A percentile compares a stretch with the other conserved stretches of the same genome.
Evolutionary conservation across 2,888 invertebrate genomes (phyloP).

Genomic region (Graphium colonna): DNA sequence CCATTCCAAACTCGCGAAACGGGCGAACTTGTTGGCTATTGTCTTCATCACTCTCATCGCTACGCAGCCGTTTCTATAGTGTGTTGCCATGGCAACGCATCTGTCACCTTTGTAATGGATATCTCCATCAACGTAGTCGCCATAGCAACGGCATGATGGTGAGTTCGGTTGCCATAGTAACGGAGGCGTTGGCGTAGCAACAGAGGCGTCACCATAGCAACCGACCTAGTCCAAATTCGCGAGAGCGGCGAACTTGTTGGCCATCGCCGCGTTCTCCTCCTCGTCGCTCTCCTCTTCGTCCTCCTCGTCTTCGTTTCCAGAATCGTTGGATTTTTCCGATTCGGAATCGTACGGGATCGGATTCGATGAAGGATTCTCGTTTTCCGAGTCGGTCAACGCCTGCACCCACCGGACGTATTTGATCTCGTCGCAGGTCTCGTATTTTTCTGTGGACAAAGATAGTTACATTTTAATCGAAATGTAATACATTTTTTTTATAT

Average conservation of each 20-base stretch:
- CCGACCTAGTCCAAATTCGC: not conserved
- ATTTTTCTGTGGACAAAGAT: conserved; percentile 80
- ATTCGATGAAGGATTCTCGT: conserved; percentile 29
- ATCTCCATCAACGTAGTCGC: not conserved
- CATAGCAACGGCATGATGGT: not conserved
- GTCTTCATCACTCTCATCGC: not conserved
- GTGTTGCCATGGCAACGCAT: not conserved
- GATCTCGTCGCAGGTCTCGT: conserved; percentile 81
- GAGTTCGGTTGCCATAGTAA: not conserved
- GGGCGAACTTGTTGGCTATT: not conserved
- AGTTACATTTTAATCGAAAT: no score
- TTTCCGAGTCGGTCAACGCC: conserved; percentile 59
- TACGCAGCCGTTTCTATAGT: not conserved
- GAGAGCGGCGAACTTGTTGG: not conserved
- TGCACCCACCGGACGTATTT: conserved; percentile 85
- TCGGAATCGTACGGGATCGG: conserved; percentile 25
- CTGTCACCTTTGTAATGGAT: not conserved
- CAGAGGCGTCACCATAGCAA: no score
- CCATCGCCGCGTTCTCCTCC: not conserved
- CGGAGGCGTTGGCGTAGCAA: no score
- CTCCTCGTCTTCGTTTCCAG: conserved; percentile 28
- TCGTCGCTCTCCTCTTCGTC: conserved; percentile 30
- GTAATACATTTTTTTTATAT: no score
- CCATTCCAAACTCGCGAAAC: not conserved
- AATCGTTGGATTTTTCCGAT: conserved; percentile 29